Conservation (phyloP, 2,888 invertebrate species). For the Nomada fucata region DNA sequence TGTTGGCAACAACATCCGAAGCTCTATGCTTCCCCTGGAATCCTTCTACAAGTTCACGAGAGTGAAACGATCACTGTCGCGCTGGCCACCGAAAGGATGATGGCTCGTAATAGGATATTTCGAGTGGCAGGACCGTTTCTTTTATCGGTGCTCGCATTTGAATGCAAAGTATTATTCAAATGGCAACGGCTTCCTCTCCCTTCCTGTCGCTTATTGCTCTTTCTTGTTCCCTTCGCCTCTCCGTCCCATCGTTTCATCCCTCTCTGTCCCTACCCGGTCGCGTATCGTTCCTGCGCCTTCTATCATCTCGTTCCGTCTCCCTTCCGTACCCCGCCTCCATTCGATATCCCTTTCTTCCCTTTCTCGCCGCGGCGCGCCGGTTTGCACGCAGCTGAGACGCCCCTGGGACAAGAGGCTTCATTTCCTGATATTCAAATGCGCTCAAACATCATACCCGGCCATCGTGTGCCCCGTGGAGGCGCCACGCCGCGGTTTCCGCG, state of each 20-base stretch:
- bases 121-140: slow-evolving; percentile 81
- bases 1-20: background rate
- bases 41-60: slow-evolving; percentile 12
- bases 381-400: slow-evolving; percentile 55
- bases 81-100: slow-evolving; percentile 75
- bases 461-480: slow-evolving; percentile 67
- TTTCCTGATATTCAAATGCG: slow-evolving; percentile 84
- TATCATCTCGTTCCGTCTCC: slow-evolving; percentile 16
- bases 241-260: background rate
- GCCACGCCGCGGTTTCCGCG: slow-evolving; percentile 71
- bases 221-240: slow-evolving; percentile 19
- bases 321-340: slow-evolving; percentile 13
- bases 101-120: slow-evolving; percentile 82
- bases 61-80: slow-evolving; percentile 51
- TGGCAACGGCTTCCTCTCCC: slow-evolving; percentile 58
- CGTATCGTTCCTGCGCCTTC: background rate
- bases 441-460: slow-evolving; percentile 80
- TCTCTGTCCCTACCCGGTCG: background rate
- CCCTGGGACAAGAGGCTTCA: slow-evolving; percentile 80
- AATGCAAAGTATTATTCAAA: slow-evolving; percentile 84
- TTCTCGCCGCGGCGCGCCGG: slow-evolving; percentile 7
- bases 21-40: background rate
- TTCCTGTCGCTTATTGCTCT: slow-evolving; percentile 45
- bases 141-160: slow-evolving; percentile 82
- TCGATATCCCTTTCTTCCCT: slow-evolving; percentile 46